These are phyloP conservation scores for Herminia tarsipennalis DNA, from an alignment of 2,888 invertebrate species.

Conservation along the genomic window DNA sequence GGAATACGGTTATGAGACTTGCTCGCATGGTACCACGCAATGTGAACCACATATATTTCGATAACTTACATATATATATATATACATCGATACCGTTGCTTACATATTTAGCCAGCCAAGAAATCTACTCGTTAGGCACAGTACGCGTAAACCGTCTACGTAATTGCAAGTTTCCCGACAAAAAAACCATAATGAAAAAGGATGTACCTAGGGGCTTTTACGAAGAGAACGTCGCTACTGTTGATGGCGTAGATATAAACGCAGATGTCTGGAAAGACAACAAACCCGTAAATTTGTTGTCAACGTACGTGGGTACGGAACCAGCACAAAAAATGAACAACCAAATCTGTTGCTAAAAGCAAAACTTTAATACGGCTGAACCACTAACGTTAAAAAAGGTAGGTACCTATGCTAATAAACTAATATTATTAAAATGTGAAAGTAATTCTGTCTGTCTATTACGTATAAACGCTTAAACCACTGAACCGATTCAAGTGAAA, in stretches of 20 bases:
- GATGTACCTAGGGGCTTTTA: constrained; percentile 46
- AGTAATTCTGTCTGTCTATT: too few species aligned
- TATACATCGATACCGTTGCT: constrained; percentile 44
- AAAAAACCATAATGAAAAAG: constrained; percentile 47
- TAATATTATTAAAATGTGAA: too few species aligned
- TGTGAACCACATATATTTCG: constrained; percentile 46
- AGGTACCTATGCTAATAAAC: too few species aligned
- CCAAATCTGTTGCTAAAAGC: too few species aligned
- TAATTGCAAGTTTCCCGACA: constrained; percentile 48
- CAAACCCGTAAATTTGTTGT: constrained; percentile 52
- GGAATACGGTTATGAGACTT: constrained; percentile 47
- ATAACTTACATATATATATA: too few species aligned
- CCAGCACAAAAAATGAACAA: too few species aligned
- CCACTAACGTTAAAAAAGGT: too few species aligned
- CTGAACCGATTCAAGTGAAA: too few species aligned
- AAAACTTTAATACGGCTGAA: too few species aligned
- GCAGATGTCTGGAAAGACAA: constrained; percentile 57
- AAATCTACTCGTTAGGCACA: constrained; percentile 44
- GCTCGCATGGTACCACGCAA: constrained; percentile 44
- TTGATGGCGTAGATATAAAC: constrained; percentile 43
- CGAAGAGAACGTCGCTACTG: constrained; percentile 46
- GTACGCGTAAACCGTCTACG: constrained; percentile 41
- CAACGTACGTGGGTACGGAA: constrained; percentile 52
- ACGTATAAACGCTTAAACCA: too few species aligned
- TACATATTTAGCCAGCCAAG: constrained; percentile 42